Evolutionary conservation across 2,888 invertebrate genomes (phyloP).

Genomic region (Lepeophtheirus nordmannii): DNA sequence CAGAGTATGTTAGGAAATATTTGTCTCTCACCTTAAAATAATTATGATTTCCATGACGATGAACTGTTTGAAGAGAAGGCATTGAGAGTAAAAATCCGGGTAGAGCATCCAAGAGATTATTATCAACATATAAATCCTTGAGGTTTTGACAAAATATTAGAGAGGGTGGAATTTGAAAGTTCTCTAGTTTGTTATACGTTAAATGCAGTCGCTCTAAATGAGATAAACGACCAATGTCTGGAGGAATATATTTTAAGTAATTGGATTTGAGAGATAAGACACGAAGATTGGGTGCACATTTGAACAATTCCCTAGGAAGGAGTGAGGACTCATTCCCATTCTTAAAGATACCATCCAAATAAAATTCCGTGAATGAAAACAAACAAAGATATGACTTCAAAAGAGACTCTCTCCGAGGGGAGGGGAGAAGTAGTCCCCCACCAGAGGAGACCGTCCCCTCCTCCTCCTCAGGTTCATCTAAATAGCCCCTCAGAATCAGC

Average conservation of each 20-base stretch:
- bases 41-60: slow-evolving; percentile 39
- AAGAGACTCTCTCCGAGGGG: not conserved
- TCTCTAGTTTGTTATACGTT: slow-evolving; percentile 38
- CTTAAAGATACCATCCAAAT: slow-evolving; percentile 37
- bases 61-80: slow-evolving; percentile 36
- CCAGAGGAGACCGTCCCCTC: no score
- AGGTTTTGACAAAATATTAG: slow-evolving; percentile 35
- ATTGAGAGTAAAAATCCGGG: slow-evolving; percentile 37
- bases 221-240: slow-evolving; percentile 36
- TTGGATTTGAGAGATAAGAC: slow-evolving; percentile 37
- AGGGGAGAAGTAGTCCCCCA: not conserved
- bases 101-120: slow-evolving; percentile 38
- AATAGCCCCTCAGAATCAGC: no score
- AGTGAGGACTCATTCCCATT: slow-evolving; percentile 34
- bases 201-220: slow-evolving; percentile 35
- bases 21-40: slow-evolving; percentile 35
- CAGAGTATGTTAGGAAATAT: not conserved
- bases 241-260: slow-evolving; percentile 35
- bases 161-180: slow-evolving; percentile 37
- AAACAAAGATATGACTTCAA: not conserved
- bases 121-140: slow-evolving; percentile 35
- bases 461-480: no score
- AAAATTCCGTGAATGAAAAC: slow-evolving; percentile 34
- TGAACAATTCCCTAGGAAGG: slow-evolving; percentile 35
- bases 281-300: slow-evolving; percentile 32